Percentiles rank a stretch among this genome's conserved stretches.
Conservation (phyloP, 2,113 vertebrate species). For the Dicaeum eximium region DNA sequence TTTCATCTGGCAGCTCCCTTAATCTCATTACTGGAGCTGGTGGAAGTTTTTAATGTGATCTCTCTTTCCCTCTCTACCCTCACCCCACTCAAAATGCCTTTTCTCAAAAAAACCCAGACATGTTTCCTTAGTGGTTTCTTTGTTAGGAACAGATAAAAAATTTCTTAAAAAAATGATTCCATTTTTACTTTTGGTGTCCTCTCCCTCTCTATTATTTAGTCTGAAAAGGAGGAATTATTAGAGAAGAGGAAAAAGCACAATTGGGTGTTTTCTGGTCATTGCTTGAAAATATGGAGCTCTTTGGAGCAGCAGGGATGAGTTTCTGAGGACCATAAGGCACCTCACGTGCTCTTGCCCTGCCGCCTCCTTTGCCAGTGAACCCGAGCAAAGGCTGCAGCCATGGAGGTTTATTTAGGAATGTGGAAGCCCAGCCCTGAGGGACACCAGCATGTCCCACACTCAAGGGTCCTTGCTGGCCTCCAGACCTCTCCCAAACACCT, state of each 20-base stretch:
- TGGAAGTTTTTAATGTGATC: constrained; percentile 48
- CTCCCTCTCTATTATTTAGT: background rate
- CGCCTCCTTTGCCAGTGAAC: background rate
- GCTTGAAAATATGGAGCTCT: background rate
- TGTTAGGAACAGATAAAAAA: background rate
- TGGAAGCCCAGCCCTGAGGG: background rate
- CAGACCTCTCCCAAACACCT: background rate
- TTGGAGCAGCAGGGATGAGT: rapidly evolving
- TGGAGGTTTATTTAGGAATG: background rate
- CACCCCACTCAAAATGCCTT: background rate
- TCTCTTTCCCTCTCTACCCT: background rate
- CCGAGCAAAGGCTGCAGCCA: background rate
- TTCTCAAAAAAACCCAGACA: background rate
- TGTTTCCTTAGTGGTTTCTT: background rate
- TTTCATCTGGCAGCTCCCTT: constrained; percentile 65
- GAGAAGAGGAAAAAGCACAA: background rate
- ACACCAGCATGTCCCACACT: background rate
- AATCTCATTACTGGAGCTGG: constrained; percentile 54
- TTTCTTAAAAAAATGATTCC: background rate
- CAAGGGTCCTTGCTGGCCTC: background rate
- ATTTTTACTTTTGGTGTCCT: background rate
- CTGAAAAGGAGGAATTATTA: background rate
- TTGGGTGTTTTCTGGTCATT: background rate
- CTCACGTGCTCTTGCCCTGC: rapidly evolving
- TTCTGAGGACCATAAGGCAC: background rate